Base-by-base conservation (phyloP, 1,140 invertebrate species). In the Drosophila sp. region DNA sequence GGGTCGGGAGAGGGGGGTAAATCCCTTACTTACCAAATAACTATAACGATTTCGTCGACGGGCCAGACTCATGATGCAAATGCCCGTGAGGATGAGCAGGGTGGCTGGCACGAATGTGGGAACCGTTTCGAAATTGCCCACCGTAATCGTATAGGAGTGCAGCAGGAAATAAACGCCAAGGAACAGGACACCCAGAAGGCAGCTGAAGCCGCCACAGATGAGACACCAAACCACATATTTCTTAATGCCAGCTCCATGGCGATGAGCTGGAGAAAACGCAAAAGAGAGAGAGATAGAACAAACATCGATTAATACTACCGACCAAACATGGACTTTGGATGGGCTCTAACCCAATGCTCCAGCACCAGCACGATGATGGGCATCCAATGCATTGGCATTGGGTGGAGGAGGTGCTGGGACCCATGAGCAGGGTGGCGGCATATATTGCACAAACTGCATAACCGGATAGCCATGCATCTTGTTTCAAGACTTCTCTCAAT, bases 31-130 rank as follows among this genome's bases (percentile, higher is more conserved):
- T 93, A 97, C 96, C 95, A 97, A 93, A 93, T 97, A 96, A 84
- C 96, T 96, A 92, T 97, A 97, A 83, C 97, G 93, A 92, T 97
- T 97, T 76, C 96, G 95, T 72, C 97, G 93, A 73, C 96, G 94
- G 0, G 96, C 96, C 77, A 98, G 93, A 58, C 96, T 95, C 93
- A 97, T 96, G 57, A 97, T 96, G 86, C 96, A 96, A 11, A 97
- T 93, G 0, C 97, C 97, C 68, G 97, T 97, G 44, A 97, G 93
- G 41, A 97, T 96, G 74, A 98, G 92, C 95, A 96, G 94, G 35
- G 95, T 94, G 63, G 96, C 96, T 38, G 96, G 96, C 70, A 97
- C 95, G 92, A 96, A 97, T 35, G 95, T 96, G 50, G 96, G 96
- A 54, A 97, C 95, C n/a, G 96, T 96, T 92, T 97, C 96, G 90